phyloP scores from a whole-genome alignment of 2,797 vertebrate genomes.

The Sylvia borin region DNA sequence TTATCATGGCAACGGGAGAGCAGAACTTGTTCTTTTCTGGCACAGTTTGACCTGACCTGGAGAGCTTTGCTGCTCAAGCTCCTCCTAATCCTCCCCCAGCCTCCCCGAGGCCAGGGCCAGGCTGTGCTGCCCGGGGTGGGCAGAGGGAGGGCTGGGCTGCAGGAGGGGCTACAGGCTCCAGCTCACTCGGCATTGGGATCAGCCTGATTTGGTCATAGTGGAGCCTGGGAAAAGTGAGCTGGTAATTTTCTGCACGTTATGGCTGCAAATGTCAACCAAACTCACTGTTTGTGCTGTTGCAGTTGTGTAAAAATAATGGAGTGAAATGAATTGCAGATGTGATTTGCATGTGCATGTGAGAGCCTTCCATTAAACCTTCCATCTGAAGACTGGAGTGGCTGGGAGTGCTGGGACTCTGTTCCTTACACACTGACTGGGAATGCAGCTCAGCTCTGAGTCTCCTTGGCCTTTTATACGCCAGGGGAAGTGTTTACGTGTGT shows the following conservation, averaged over 20 bases:
- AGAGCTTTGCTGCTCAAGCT: neutral
- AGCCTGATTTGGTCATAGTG: neutral
- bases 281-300: neutral
- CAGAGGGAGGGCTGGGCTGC: neutral
- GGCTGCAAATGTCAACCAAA: conserved; percentile 8
- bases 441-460: conserved; percentile 18
- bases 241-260: neutral
- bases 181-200: rapidly evolving
- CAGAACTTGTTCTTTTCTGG: neutral
- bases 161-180: neutral
- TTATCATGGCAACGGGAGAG: neutral
- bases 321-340: neutral
- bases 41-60: neutral
- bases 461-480: conserved; percentile 18
- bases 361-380: conserved; percentile 27
- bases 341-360: conserved; percentile 3
- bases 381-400: neutral
- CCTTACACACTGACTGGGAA: neutral
- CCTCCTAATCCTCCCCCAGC: neutral
- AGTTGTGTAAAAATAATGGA: neutral
- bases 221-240: neutral
- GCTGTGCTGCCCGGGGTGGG: neutral
- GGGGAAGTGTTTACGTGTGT: conserved; percentile 69
- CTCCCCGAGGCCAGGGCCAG: neutral
- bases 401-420: neutral